Base-by-base conservation (phyloP, 2,113 vertebrate species). In the Aspidoscelis tigris region DNA sequence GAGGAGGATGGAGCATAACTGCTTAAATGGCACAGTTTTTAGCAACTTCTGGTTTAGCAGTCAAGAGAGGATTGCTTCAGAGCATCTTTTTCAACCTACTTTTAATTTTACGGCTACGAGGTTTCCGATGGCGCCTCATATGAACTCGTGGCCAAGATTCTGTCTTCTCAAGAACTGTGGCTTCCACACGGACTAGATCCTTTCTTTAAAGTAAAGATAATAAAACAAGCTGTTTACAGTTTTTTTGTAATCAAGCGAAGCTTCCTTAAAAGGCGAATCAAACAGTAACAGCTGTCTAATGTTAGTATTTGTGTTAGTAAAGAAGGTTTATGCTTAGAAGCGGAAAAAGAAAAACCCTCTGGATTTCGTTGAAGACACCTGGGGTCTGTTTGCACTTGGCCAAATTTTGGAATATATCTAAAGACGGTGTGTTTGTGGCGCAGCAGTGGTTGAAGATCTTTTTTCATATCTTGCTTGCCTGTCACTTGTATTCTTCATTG, bases 121-220 rank as follows among this genome's bases (percentile, higher is more conserved):
- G 96, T 55, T 95, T 96, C 88, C 53, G 97, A 96, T 80, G 78
- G 86, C 97, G 98, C 70, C 87, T 94, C 96, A 98, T 91, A 80
- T 96, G 92, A 50, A 97, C 83, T 81, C 93, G 97, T 0, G 97
- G 97, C 95, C 96, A 97, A 0, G 97, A 97, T 61, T 97, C 96
- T 0, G 97, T 98, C 93, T 98, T 98, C 75, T 98, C 97, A 0
- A 98, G 88, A 87, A 98, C 95, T 0, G 97, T 98, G 7, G 97
- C 97, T 89, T 98, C 97, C 33, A 98, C 97, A 0, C 95, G 93
- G 2, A 98, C 97, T 0, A 98, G 94, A 5, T 98, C 96, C 39
- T 93, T 94, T 83, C 97, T 97, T 21, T 6, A 84, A 88, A 73
- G 39, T 44, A 61, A 73, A 66, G 2, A 53, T 22, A 14, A 44